Conservation (phyloP, 2,888 invertebrate species). For the Palloptera scutellata region DNA sequence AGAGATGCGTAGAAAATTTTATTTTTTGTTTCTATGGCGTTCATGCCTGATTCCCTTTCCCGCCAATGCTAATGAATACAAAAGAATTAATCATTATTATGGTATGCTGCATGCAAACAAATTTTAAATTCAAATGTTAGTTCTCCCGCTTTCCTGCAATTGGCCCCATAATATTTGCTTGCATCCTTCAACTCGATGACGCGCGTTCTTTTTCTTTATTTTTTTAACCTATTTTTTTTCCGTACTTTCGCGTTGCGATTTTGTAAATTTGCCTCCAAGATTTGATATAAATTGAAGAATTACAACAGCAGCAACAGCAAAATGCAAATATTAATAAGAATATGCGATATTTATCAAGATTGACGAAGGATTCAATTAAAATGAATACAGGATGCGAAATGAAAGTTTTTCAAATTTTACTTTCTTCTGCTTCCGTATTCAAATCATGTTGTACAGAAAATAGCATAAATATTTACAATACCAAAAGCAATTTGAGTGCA, state of each 20-base stretch:
- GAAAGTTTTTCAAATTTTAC: too few relatives aligned
- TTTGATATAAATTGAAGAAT: conserved; percentile 31
- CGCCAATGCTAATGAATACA: conserved; percentile 21
- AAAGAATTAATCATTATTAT: conserved; percentile 33
- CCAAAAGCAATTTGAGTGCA: background rate
- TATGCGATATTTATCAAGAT: conserved; percentile 24
- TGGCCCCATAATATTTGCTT: background rate
- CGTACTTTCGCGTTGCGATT: background rate
- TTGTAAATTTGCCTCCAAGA: conserved; percentile 26
- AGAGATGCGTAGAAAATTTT: too few relatives aligned
- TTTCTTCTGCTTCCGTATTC: too few relatives aligned
- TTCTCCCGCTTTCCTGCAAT: conserved; percentile 8
- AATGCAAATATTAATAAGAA: conserved; percentile 16
- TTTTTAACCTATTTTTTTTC: conserved; percentile 6
- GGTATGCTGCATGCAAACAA: conserved; percentile 30
- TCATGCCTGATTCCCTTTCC: background rate
- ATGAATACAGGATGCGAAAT: background rate
- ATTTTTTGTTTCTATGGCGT: too few relatives aligned
- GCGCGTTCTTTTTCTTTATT: conserved; percentile 6
- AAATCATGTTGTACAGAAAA: too few relatives aligned
- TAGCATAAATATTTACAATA: too few relatives aligned
- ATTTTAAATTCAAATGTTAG: conserved; percentile 32
- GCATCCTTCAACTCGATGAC: background rate
- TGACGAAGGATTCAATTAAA: conserved; percentile 22
- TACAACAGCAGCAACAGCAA: background rate